phyloP scores from a whole-genome alignment of 2,797 vertebrate species.

The Tarsius wallacei region DNA sequence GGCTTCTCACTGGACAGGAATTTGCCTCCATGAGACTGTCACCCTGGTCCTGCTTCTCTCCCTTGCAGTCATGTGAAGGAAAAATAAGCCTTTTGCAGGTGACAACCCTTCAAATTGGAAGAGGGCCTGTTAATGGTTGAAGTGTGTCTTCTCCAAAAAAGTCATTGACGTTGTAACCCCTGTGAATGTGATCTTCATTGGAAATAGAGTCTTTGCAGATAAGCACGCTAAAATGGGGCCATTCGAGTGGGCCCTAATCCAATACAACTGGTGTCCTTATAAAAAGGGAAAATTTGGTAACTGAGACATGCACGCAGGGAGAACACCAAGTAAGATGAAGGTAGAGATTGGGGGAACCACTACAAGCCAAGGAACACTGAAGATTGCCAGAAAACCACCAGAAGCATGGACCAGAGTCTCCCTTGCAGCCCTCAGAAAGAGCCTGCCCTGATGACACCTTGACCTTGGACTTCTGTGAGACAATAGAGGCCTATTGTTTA shows the following conservation, averaged over 20 bases:
- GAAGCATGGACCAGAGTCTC: background rate
- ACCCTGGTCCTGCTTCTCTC: background rate
- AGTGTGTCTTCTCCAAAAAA: background rate
- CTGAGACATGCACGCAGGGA: background rate
- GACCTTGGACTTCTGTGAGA: background rate
- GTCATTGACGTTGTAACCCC: background rate
- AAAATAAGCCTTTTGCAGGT: background rate
- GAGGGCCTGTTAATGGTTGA: background rate
- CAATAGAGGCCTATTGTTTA: no score
- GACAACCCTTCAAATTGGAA: background rate
- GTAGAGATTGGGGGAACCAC: background rate
- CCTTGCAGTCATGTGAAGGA: background rate
- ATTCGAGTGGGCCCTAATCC: background rate
- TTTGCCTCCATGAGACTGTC: background rate
- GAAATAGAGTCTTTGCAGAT: background rate
- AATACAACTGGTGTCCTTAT: background rate
- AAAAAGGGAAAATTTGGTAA: background rate
- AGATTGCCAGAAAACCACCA: background rate
- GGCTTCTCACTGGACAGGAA: background rate
- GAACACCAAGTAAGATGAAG: background rate
- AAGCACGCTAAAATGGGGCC: background rate
- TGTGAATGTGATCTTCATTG: background rate
- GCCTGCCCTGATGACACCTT: background rate
- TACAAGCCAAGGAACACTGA: background rate
- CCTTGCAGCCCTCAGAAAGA: background rate